Base-by-base conservation (phyloP, 1,140 invertebrate genomes). In the Drosophila asahinai region DNA sequence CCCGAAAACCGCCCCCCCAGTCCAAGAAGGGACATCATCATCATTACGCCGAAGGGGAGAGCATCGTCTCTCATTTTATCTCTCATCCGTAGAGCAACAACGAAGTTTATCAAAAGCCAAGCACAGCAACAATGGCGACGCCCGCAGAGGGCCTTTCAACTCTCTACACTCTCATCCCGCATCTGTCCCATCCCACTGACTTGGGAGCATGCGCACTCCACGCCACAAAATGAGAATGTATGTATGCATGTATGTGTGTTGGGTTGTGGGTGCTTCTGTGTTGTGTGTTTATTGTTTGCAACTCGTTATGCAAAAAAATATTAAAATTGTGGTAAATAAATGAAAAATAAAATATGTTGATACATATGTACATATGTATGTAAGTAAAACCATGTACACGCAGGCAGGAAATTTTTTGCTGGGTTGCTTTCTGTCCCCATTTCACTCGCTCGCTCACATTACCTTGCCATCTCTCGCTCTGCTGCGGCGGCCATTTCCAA, bases 251-350 rank as follows among this genome's bases (percentile, higher is more conserved):
- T 68, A 64, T 73, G 59, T 81, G 61, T 76, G 73, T 72, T 42
- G 14, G 38, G 17, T 48, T 42, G 60, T 58, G 73, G 52, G 52
- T 38, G 43, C 14, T 49, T 59, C 27, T 5, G 17, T 55, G 27
- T n/a, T 43, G 59, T 57, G 43, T 36, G 59, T 19, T 72, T 72
- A 73, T 70, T 81, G 47, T 64, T 89, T 80, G 59, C 74, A 74
- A 77, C 62, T 77, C 68, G 55, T 49, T 74, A 57, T 52, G 51
- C 51, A 63, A 40, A 64, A 87, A 90, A 91, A 86, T 91, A 90
- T 90, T 77, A 78, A 91, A 90, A 91, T 81, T 86, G 86, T 67
- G 86, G 86, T 90, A 90, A 91, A 90, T 90, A 91, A 90, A 90
- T 73, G 81, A 90, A 86, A 80, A 71, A 77, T 80, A 49, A 67